These are phyloP conservation scores for Babylonia areolata DNA, from an alignment of 1,140 invertebrate species.

Conservation along the genomic window DNA sequence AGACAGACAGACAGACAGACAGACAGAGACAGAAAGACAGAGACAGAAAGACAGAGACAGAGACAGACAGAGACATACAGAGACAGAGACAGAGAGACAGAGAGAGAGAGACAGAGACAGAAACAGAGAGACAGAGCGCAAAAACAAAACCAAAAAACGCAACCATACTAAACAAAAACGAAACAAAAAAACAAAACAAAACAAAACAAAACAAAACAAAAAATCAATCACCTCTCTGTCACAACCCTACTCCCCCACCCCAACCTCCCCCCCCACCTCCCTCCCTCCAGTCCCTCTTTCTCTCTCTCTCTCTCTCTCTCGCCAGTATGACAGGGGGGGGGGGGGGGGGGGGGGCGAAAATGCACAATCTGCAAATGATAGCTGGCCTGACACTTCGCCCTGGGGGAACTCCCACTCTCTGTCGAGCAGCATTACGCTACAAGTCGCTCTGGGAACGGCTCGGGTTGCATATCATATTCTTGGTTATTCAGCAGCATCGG, in stretches of 20 bases:
- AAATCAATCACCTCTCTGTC: too few relatives aligned
- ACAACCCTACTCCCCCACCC: not conserved
- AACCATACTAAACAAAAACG: not conserved
- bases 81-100: not conserved
- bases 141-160: not conserved
- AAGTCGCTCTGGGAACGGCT: not conserved
- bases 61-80: not conserved
- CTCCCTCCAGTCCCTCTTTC: too few relatives aligned
- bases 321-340: not conserved
- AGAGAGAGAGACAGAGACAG: constrained; percentile 15
- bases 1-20: not conserved
- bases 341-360: not conserved
- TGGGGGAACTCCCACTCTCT: not conserved
- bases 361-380: not conserved
- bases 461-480: not conserved
- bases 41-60: not conserved
- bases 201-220: too few relatives aligned
- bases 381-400: not conserved
- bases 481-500: too few relatives aligned
- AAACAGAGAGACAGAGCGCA: not conserved
- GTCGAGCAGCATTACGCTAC: not conserved
- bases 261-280: not conserved
- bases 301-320: not conserved
- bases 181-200: too few relatives aligned
- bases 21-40: not conserved